phyloP scores from a whole-genome alignment of 2,113 vertebrate species.

The Lepisosteus osseus region DNA sequence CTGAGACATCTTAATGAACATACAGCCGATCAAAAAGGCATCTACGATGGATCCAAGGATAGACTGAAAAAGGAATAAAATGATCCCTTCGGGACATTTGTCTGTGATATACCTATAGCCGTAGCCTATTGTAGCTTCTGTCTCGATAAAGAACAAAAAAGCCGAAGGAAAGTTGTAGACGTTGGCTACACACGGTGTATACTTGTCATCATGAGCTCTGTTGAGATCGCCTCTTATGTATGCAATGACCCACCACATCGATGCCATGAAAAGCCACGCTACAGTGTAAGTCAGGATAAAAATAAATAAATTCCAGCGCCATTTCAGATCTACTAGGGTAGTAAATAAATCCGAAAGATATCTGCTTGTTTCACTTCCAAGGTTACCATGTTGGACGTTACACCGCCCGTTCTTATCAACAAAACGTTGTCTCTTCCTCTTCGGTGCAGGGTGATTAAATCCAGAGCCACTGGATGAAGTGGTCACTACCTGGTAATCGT shows the following conservation, averaged over 20 bases:
- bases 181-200: slow-evolving; percentile 96
- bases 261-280: slow-evolving; percentile 98
- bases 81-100: slow-evolving; percentile 96
- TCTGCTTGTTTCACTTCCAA: slow-evolving; percentile 92
- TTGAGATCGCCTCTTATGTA: slow-evolving; percentile 93
- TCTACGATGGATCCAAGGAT: slow-evolving; percentile 97
- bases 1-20: slow-evolving; percentile 99
- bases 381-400: slow-evolving; percentile 97
- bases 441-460: slow-evolving; percentile 76
- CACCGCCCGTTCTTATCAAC: slow-evolving; percentile 99
- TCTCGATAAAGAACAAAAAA: slow-evolving; percentile 97
- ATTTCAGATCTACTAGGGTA: slow-evolving; percentile 97
- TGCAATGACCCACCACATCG: slow-evolving; percentile 97
- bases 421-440: slow-evolving; percentile 92
- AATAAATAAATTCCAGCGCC: slow-evolving; percentile 98
- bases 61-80: slow-evolving; percentile 97
- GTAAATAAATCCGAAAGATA: slow-evolving; percentile 98
- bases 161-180: slow-evolving; percentile 98
- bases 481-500: slow-evolving; percentile 97
- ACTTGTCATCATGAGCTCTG: slow-evolving; percentile 85
- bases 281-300: slow-evolving; percentile 98
- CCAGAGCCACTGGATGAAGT: slow-evolving; percentile 89
- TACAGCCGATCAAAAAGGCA: slow-evolving; percentile 96
- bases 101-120: slow-evolving; percentile 97
- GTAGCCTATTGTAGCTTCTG: slow-evolving; percentile 96